Conservation (phyloP, 2,888 invertebrate species). For the Himalopsyche japonica region DNA sequence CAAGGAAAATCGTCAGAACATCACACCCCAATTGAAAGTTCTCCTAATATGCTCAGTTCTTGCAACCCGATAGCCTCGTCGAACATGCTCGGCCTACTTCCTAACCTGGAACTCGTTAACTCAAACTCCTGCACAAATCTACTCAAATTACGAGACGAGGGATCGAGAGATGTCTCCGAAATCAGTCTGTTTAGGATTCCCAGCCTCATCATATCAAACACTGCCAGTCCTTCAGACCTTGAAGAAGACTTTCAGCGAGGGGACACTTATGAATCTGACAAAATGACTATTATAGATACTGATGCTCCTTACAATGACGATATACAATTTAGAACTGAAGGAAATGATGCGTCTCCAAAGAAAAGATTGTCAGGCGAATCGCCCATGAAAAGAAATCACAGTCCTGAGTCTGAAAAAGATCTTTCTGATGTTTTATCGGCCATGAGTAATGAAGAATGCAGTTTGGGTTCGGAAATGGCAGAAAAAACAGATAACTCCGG, state of each 20-base stretch:
- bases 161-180: constrained; percentile 48
- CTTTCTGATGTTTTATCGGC: constrained; percentile 65
- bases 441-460: constrained; percentile 72
- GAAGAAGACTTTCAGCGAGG: constrained; percentile 55
- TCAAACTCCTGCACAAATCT: constrained; percentile 58
- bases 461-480: constrained; percentile 70
- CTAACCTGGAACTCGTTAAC: constrained; percentile 56
- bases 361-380: constrained; percentile 42
- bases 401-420: constrained; percentile 58
- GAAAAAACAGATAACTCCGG: constrained; percentile 52
- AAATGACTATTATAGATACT: constrained; percentile 68
- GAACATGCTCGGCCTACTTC: constrained; percentile 44
- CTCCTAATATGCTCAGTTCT: constrained; percentile 40
- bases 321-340: constrained; percentile 43
- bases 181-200: constrained; percentile 58
- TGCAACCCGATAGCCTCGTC: constrained; percentile 35
- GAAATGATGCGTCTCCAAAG: constrained; percentile 43
- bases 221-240: constrained; percentile 5
- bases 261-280: constrained; percentile 63
- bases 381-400: constrained; percentile 49
- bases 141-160: constrained; percentile 39
- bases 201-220: constrained; percentile 57
- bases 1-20: constrained; percentile 32
- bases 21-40: constrained; percentile 7
- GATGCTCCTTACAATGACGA: constrained; percentile 61